Evolutionary conservation across 2,797 vertebrate genomes (phyloP), one percentile per base, ranked within the genome.

Genomic region (Rhinatrema bivittatum): DNA sequence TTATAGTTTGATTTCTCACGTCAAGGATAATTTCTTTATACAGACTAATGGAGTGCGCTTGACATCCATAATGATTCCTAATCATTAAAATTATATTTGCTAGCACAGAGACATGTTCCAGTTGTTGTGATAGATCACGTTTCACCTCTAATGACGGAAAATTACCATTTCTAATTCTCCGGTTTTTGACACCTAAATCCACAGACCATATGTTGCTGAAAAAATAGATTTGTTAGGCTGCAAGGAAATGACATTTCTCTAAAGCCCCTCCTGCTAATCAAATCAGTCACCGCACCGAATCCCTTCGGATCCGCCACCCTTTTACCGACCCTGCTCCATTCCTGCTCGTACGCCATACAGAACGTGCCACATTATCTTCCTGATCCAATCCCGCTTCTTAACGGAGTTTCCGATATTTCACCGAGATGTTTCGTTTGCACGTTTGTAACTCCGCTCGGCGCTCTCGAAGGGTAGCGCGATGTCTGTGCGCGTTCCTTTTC

Each of bases 111-210:
- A 84, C 79, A 77, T 81, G 84, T 86, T 78, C 76, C 86, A 85
- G 84, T 81, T 86, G 85, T 85, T 87, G 84, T 81, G 83, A 78
- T 69, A 84, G 85, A 87, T 90, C 83, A 55, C 75, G 42, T 92
- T 90, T 87, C 86, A 79, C 70, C 71, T 76, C 71, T 84, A 90
- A 90, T 89, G 77, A 85, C 49, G 77, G 74, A 79, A 88, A 91
- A 91, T 85, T 82, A 81, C 60, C 74, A 75, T 83, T 86, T 84
- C 79, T 80, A 84, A 82, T 82, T 77, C 76, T 59, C 62, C 63
- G 69, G 67, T 73, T 79, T 82, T 78, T 78, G 81, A 86, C 80
- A 82, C 81, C 72, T 81, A 78, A 78, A 82, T 79, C 74, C 80
- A 70, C 61, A 68, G 64, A 56, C 78, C 84, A 87, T 70, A 82